Conservation (phyloP, 2,888 invertebrate species). For the Lacanobia oleracea region DNA sequence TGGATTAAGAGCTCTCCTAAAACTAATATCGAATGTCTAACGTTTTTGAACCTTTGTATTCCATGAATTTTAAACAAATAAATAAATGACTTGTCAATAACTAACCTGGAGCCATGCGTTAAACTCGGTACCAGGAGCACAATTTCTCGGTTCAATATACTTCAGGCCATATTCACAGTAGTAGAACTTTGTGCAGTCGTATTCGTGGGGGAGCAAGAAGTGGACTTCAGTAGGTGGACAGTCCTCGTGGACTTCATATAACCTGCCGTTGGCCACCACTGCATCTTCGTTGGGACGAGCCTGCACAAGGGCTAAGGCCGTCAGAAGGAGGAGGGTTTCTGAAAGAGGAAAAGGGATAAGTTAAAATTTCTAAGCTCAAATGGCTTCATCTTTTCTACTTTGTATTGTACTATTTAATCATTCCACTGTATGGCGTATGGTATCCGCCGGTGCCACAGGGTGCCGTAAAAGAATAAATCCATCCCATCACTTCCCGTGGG, state of each 20-base stretch:
- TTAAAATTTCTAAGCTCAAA: no score
- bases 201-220: constrained; percentile 78
- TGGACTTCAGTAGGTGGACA: constrained; percentile 91
- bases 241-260: constrained; percentile 90
- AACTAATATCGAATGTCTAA: no score
- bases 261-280: constrained; percentile 71
- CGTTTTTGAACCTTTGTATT: no score
- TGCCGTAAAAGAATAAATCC: no score
- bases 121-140: constrained; percentile 80
- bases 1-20: no score
- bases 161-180: constrained; percentile 81
- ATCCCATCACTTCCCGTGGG: no score
- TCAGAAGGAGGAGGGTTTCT: constrained; percentile 72
- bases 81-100: neutral
- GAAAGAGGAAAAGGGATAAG: constrained; percentile 15
- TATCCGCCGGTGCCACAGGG: no score
- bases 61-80: no score
- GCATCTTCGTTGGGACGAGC: constrained; percentile 59
- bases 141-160: constrained; percentile 66
- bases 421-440: no score
- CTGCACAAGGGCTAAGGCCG: constrained; percentile 65
- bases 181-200: constrained; percentile 83
- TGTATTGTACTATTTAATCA: no score
- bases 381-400: no score
- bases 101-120: constrained; percentile 74